phyloP scores from a whole-genome alignment of 2,888 invertebrate species.

The Lycophotia porphyrea region DNA sequence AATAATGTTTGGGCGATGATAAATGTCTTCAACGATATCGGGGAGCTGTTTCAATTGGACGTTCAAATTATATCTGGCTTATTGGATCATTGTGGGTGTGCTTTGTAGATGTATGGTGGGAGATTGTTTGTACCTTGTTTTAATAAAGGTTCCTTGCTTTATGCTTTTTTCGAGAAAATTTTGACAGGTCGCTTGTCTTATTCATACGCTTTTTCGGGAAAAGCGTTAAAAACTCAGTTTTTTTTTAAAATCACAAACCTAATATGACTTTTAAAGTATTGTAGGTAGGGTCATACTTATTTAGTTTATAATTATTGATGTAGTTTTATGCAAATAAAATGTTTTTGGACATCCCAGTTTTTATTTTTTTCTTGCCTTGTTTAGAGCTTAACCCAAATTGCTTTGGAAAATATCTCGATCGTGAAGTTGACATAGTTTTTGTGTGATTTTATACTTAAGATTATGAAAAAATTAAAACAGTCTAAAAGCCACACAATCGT shows the following conservation, averaged over 20 bases:
- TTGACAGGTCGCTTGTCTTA: too few species aligned
- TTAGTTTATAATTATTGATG: background rate
- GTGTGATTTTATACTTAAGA: conserved; percentile 31
- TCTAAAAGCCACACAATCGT: conserved; percentile 24
- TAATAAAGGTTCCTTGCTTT: background rate
- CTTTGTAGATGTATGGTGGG: conserved; percentile 29
- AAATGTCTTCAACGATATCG: conserved; percentile 74
- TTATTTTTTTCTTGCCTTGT: background rate
- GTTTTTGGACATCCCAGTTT: background rate
- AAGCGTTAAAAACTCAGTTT: background rate
- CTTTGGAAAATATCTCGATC: background rate
- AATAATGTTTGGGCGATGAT: conserved; percentile 75
- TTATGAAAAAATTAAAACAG: conserved; percentile 35
- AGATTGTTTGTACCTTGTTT: background rate
- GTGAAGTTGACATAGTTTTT: conserved; percentile 18
- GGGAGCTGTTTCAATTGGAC: conserved; percentile 70
- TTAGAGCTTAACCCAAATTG: background rate
- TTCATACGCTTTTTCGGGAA: background rate
- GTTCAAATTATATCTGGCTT: conserved; percentile 66
- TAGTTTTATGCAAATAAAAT: background rate
- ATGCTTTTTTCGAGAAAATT: background rate
- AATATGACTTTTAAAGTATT: background rate
- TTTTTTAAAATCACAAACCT: background rate
- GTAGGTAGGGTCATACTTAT: background rate
- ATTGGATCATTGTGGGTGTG: conserved; percentile 57